Evolutionary conservation across 2,888 invertebrate genomes (phyloP).

Genomic region (Sinotaia quadrata): DNA sequence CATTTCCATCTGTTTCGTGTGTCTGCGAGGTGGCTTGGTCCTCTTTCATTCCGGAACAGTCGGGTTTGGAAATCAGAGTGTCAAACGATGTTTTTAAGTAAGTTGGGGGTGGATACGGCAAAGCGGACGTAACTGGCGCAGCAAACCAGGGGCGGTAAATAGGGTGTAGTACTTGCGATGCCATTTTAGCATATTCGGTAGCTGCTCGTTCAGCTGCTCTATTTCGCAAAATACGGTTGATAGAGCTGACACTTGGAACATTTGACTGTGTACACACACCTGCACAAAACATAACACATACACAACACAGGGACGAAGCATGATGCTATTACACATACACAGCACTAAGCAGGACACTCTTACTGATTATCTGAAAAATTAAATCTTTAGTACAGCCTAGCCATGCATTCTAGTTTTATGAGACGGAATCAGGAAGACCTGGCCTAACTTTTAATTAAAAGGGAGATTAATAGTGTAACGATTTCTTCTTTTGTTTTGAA

Average conservation of each 20-base stretch:
- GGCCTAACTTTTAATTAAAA: no score
- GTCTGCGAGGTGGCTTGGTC: neutral
- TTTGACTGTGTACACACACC: slow-evolving; percentile 94
- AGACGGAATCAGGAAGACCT: no score
- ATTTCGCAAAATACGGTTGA: slow-evolving; percentile 95
- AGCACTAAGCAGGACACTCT: no score
- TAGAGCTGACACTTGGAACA: slow-evolving; percentile 96
- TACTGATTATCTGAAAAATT: no score
- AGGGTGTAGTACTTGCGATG: slow-evolving; percentile 50
- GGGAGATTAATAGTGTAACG: no score
- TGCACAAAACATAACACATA: slow-evolving; percentile 30
- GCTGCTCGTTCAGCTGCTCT: slow-evolving; percentile 96
- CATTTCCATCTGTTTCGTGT: neutral
- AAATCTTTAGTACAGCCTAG: no score
- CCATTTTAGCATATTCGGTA: slow-evolving; percentile 86
- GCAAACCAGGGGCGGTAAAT: slow-evolving; percentile 36
- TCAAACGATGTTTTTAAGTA: slow-evolving; percentile 2
- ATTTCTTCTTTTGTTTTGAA: no score
- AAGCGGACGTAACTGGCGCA: slow-evolving; percentile 4
- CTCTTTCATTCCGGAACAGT: slow-evolving; percentile 2
- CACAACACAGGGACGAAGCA: no score
- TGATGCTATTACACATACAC: no score
- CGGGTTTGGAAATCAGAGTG: neutral
- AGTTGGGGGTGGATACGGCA: neutral
- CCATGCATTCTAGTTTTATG: no score